These are phyloP conservation scores for Eupithecia vulgata DNA, from an alignment of 2,888 invertebrate species.

Conservation along the genomic window DNA sequence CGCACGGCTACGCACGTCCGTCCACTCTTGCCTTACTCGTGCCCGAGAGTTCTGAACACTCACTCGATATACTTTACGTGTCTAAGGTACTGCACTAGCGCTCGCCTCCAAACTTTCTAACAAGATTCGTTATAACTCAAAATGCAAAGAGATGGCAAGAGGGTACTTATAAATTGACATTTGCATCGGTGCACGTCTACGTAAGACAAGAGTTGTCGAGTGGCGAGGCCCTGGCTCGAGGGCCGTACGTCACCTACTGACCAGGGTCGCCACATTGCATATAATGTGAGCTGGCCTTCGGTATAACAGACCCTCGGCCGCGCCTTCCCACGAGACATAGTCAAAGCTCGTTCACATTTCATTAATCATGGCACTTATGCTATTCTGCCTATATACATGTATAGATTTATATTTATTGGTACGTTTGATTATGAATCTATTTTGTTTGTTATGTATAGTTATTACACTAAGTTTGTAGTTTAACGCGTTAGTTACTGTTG, in stretches of 20 bases:
- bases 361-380: slow-evolving; percentile 47
- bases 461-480: slow-evolving; percentile 81
- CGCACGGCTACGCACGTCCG: slow-evolving; percentile 38
- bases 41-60: slow-evolving; percentile 14
- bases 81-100: slow-evolving; percentile 13
- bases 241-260: slow-evolving; percentile 27
- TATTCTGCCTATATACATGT: slow-evolving; percentile 71
- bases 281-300: slow-evolving; percentile 38
- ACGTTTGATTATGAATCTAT: slow-evolving; percentile 88
- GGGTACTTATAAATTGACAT: slow-evolving; percentile 34
- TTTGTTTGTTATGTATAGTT: slow-evolving; percentile 80
- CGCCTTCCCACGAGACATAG: slow-evolving; percentile 44
- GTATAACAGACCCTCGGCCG: slow-evolving; percentile 41
- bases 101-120: slow-evolving; percentile 16
- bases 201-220: slow-evolving; percentile 43
- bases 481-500: slow-evolving; percentile 73
- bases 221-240: slow-evolving; percentile 32
- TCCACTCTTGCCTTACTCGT: slow-evolving; percentile 43
- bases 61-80: slow-evolving; percentile 26
- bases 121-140: slow-evolving; percentile 21
- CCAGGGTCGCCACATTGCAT: slow-evolving; percentile 32
- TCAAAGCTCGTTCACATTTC: slow-evolving; percentile 48
- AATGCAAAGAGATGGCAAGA: slow-evolving; percentile 26
- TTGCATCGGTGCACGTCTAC: slow-evolving; percentile 34
- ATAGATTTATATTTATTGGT: slow-evolving; percentile 85